Base-by-base conservation (phyloP, 2,113 vertebrate species). In the Pseudonaja textilis region DNA sequence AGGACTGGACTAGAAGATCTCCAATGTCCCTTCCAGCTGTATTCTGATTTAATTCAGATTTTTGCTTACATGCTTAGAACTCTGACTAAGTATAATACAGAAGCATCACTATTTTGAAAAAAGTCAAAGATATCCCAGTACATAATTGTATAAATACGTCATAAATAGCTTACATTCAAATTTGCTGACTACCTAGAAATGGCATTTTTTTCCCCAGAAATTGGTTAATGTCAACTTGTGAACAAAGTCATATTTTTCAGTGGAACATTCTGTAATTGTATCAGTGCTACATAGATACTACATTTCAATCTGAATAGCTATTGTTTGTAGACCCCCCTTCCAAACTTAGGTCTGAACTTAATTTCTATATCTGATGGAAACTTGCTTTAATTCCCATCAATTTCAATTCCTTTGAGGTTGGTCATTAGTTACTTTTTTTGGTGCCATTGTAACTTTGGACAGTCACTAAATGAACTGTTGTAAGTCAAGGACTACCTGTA, bases 51-150 rank as follows among this genome's bases (percentile, higher is more conserved):
- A 59, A 26, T 25, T 59, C 23, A 59, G 57, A 59, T 59, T 59
- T 59, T 59, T 59, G 57, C 23, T 59, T 59, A 59, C 23, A 59
- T 25, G 23, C 23, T 25, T 45, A 89, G 16, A 95, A 92, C 74
- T 94, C 93, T 0, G 0, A 85, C 25, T 94, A 39, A 74, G 88
- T 92, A 61, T 93, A 96, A 74, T 95, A 93, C 89, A 20, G 94
- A 95, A 95, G 92, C 94, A 95, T 61, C 50, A 94, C 96, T 96
- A 94, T 89, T 85, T 94, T 96, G 93, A 93, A 95, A 95, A 88
- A 89, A 91, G 94, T 94, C 11, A 12, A 56, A 56, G 89, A 96
- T 96, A 92, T 94, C 94, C 90, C 95, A 94, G 95, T 96, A 59
- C 89, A 94, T 94, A 25, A 57, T 69, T 29, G 26, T 64, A 64